Conservation (phyloP, 1,140 invertebrate genomes). For the Lepidotrigona ventralis region DNA sequence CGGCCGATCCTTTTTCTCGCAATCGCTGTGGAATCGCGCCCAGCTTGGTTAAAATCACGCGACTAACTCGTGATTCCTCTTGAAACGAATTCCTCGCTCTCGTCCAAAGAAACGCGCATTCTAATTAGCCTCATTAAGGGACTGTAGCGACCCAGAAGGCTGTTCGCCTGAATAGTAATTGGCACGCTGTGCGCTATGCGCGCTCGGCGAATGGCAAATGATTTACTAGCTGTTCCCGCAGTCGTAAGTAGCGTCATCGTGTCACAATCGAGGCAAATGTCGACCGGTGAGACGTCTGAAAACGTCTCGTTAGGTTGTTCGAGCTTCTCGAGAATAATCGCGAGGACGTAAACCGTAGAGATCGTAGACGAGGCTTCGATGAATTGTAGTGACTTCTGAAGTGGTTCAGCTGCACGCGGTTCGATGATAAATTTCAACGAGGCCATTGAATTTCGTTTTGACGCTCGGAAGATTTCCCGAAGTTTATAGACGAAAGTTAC, state of each 20-base stretch:
- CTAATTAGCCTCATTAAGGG: constrained; percentile 35
- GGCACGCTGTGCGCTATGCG: not conserved
- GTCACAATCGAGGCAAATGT: not conserved
- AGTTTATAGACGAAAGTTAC: not conserved
- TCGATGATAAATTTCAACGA: not conserved
- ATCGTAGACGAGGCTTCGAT: not conserved
- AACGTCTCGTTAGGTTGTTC: not conserved
- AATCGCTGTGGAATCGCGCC: too few relatives aligned
- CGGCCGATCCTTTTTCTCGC: not conserved
- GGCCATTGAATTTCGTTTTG: not conserved
- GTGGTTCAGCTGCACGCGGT: not conserved
- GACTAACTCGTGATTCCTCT: not conserved
- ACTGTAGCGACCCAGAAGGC: constrained; percentile 11
- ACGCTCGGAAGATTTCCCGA: not conserved
- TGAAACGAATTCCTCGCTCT: not conserved
- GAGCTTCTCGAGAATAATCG: not conserved
- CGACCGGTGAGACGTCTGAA: not conserved
- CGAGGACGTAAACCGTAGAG: not conserved
- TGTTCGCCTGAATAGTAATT: constrained; percentile 25
- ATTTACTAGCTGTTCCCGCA: not conserved
- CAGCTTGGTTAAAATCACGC: not conserved
- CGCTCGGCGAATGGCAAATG: constrained; percentile 18
- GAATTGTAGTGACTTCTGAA: not conserved
- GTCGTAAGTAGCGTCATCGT: not conserved
- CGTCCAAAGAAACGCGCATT: constrained; percentile 15